These are phyloP conservation scores for Ophiothrix spiculata DNA, from an alignment of 35 echinoderm and acorn worm genomes.

Conservation along the genomic window DNA sequence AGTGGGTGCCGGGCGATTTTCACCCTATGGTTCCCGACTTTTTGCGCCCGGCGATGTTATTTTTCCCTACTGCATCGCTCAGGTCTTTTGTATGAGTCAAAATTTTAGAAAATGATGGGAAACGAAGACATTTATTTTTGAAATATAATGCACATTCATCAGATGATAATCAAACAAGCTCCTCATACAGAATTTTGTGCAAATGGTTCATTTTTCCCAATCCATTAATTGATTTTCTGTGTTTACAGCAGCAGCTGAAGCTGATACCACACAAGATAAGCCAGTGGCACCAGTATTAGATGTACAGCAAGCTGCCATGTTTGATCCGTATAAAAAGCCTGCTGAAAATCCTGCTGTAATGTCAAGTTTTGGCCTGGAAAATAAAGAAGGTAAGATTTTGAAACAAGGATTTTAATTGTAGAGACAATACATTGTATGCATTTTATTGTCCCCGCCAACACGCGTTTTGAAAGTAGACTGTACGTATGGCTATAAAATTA, in stretches of 20 bases:
- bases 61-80: not conserved
- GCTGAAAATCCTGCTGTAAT: conserved; percentile 65
- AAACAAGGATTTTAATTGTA: not conserved
- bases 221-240: not conserved
- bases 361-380: conserved; percentile 56
- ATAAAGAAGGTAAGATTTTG: conserved; percentile 59
- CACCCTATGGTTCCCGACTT: too few relatives aligned
- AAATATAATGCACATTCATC: not conserved
- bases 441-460: too few relatives aligned
- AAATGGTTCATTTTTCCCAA: not conserved
- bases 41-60: too few relatives aligned
- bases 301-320: conserved; percentile 57
- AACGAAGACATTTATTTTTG: too few relatives aligned
- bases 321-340: conserved; percentile 87
- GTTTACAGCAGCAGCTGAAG: not conserved
- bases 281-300: not conserved
- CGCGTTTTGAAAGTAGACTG: too few relatives aligned
- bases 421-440: too few relatives aligned
- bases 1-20: too few relatives aligned
- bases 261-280: conserved; percentile 15
- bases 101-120: too few relatives aligned
- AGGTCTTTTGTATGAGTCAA: not conserved
- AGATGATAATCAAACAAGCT: not conserved
- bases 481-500: too few relatives aligned
- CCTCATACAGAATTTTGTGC: not conserved